Percentiles rank a stretch among this genome's conserved stretches.
Evolutionary conservation across 2,888 invertebrate genomes (phyloP).

Genomic region (Aphrophora alni): DNA sequence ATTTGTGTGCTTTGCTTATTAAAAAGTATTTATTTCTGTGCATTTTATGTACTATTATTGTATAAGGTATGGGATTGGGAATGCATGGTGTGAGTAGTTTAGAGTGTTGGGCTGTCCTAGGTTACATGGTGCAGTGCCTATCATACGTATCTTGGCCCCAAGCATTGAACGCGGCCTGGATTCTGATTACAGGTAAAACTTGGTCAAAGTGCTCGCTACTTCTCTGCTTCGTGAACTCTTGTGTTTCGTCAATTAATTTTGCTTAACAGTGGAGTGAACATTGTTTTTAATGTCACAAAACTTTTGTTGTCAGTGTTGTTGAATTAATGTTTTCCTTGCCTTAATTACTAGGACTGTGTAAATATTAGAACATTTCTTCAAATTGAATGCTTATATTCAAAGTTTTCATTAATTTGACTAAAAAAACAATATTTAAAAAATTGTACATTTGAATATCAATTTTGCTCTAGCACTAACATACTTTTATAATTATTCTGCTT

Average conservation of each 20-base stretch:
- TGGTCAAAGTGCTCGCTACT: constrained; percentile 2
- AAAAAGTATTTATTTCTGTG: not conserved
- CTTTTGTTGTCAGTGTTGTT: not conserved
- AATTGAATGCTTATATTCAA: too few relatives aligned
- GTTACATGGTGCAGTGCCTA: constrained; percentile 25
- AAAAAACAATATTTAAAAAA: too few relatives aligned
- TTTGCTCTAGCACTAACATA: too few relatives aligned
- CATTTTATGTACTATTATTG: not conserved
- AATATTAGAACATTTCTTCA: not conserved
- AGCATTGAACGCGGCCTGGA: constrained; percentile 36
- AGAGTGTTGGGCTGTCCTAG: constrained; percentile 25
- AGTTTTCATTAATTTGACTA: too few relatives aligned
- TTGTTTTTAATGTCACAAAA: not conserved
- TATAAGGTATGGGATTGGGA: not conserved
- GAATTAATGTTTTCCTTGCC: not conserved
- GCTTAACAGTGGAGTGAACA: not conserved
- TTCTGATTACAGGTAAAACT: constrained; percentile 39
- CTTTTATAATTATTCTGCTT: too few relatives aligned
- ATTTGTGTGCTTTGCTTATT: not conserved
- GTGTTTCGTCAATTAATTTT: not conserved
- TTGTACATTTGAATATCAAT: too few relatives aligned
- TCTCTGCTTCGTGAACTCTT: not conserved
- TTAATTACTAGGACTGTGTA: constrained; percentile 39
- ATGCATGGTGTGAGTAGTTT: constrained; percentile 4
- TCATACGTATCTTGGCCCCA: constrained; percentile 38